A percentile compares a stretch with the other conserved stretches of the same genome.
These are phyloP conservation scores for Cotesia vestalis DNA, from an alignment of 1,140 invertebrate genomes.

Conservation along the genomic window DNA sequence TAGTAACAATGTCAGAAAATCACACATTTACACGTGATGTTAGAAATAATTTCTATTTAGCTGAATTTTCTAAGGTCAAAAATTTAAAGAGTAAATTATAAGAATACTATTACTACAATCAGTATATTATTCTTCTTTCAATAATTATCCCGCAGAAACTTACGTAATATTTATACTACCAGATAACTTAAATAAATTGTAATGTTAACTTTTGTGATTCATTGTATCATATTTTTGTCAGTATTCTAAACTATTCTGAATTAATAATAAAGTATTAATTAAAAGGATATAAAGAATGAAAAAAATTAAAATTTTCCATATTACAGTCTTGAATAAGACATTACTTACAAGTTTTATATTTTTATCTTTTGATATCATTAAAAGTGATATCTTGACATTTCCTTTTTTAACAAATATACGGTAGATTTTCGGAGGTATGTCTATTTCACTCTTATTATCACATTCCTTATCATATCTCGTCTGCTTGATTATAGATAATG, in stretches of 20 bases:
- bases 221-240: not conserved
- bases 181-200: not conserved
- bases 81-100: slow-evolving; percentile 55
- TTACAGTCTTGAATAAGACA: too few relatives aligned
- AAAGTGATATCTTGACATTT: slow-evolving; percentile 23
- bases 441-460: slow-evolving; percentile 42
- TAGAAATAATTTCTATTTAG: not conserved
- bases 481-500: slow-evolving; percentile 42
- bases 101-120: slow-evolving; percentile 30
- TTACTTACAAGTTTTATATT: not conserved
- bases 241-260: too few relatives aligned
- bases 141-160: slow-evolving; percentile 19
- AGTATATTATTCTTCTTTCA: slow-evolving; percentile 17
- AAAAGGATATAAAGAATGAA: not conserved
- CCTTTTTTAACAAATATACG: slow-evolving; percentile 24
- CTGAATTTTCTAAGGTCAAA: slow-evolving; percentile 42
- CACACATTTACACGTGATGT: not conserved
- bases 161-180: slow-evolving; percentile 37
- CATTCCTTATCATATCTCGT: slow-evolving; percentile 45
- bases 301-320: not conserved
- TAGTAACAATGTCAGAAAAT: not conserved
- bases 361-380: slow-evolving; percentile 21
- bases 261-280: not conserved
- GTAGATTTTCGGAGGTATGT: slow-evolving; percentile 41
- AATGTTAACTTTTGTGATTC: slow-evolving; percentile 13